These are phyloP conservation scores for Phrynosoma blainvillii DNA, from an alignment of 2,113 vertebrate species.

Conservation along the genomic window DNA sequence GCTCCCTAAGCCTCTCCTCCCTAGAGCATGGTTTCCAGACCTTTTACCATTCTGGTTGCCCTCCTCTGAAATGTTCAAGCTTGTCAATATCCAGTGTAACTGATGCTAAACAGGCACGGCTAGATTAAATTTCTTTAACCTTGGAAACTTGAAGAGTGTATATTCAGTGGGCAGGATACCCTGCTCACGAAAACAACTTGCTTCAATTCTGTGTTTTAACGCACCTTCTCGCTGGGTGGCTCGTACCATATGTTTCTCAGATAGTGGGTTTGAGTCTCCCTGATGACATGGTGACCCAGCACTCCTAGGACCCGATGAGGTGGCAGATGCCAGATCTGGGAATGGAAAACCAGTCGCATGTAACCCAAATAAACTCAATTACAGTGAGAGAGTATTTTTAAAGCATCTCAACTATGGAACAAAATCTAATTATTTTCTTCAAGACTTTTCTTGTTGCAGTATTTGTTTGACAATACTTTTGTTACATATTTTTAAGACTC, in stretches of 20 bases:
- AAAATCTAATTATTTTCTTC: background rate
- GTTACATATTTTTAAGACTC: background rate
- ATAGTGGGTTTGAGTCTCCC: constrained; percentile 77
- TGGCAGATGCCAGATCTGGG: constrained; percentile 75
- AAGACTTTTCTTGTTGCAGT: background rate
- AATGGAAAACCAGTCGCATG: constrained; percentile 22
- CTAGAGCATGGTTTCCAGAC: background rate
- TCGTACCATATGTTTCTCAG: constrained; percentile 86
- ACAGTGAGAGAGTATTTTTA: too few relatives aligned
- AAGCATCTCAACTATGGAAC: too few relatives aligned
- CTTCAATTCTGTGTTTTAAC: constrained; percentile 30
- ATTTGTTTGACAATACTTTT: background rate
- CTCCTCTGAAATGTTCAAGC: too few relatives aligned
- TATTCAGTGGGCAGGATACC: background rate
- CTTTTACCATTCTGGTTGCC: too few relatives aligned
- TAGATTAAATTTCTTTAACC: background rate
- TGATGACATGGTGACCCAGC: constrained; percentile 85
- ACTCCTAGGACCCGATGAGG: constrained; percentile 82
- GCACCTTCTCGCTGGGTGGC: constrained; percentile 89
- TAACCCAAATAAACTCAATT: background rate
- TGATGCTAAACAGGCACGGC: background rate
- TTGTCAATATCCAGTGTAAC: too few relatives aligned
- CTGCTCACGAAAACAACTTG: background rate
- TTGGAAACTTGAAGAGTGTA: too few relatives aligned
- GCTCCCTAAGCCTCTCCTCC: background rate